Base-by-base conservation (phyloP, 2,797 vertebrate species). In the Chelidonichthys spinosus region DNA sequence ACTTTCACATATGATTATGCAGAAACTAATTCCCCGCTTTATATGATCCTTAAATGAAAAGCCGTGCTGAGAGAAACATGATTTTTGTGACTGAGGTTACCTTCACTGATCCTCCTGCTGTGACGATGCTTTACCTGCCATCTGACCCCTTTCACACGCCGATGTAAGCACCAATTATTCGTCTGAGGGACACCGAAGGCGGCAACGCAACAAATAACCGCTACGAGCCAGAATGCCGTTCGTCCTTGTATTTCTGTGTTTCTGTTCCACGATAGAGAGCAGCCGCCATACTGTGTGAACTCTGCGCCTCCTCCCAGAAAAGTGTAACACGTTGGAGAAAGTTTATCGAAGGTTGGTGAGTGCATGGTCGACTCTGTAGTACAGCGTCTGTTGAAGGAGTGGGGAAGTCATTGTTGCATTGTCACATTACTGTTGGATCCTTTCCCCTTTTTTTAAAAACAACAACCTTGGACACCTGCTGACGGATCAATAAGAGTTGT, bases 1-100 rank as follows among this genome's bases (percentile, higher is more conserved):
- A 54, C 18, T 70, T 59, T 42, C 7, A 18, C 43, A 60, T 66
- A 53, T 69, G 52, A 76, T 84, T 79, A 61, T 15, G 13, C 61
- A 58, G 59, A 76, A 83, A 59, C 69, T 54, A 43, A 59, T 70
- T 64, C 47, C 58, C 14, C 0, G 9, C 76, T 82, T 77, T 53
- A 60, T 81, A 76, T 67, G 59, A 62, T 53, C 54, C 63, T 80
- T 72, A 78, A 76, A 74, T 69, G 44, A 81, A 25, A 81, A 73
- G 59, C n/a, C 9, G 4, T 36, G 55, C 70, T 37, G 17, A 67
- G 36, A 18, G 49, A 52, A 72, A 47, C 63, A 54, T 6, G 8
- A 60, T 65, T 58, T 25, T 63, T 76, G 37, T 81, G 72, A 75
- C 39, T 33, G 62, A 69, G 67, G 74, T 84, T 72, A 61, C 50